A percentile compares a stretch with the other conserved stretches of the same genome.
Evolutionary conservation across 1,140 invertebrate species (phyloP).

Genomic region (Orussus abietinus): DNA sequence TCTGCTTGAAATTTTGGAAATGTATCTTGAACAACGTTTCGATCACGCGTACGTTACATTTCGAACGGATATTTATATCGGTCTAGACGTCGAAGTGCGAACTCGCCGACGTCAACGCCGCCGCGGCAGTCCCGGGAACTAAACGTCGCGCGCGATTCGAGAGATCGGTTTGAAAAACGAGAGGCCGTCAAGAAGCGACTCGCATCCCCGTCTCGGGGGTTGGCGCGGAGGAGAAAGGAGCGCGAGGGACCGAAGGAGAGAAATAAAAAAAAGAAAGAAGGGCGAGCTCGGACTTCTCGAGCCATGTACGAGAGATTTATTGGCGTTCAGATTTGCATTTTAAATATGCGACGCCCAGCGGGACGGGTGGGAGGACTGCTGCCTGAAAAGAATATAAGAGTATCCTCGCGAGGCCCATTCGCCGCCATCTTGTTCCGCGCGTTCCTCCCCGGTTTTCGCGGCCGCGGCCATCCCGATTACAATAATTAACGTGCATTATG

Average conservation of each 20-base stretch:
- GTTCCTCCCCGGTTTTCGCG: constrained; percentile 15
- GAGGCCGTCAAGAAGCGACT: too few relatives aligned
- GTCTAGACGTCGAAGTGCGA: too few relatives aligned
- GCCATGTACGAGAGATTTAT: constrained; percentile 40
- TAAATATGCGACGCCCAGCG: constrained; percentile 35
- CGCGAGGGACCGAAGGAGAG: constrained; percentile 7
- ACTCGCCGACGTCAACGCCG: too few relatives aligned
- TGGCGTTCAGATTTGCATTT: constrained; percentile 43
- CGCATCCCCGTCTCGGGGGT: too few relatives aligned
- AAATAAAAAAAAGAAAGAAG: constrained; percentile 13
- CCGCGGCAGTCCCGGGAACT: too few relatives aligned
- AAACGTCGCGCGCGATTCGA: too few relatives aligned
- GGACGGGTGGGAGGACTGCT: constrained; percentile 31
- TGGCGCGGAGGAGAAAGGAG: constrained; percentile 5
- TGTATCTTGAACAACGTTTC: too few relatives aligned
- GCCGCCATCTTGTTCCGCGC: constrained; percentile 25
- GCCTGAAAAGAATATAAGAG: constrained; percentile 30
- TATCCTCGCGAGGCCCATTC: constrained; percentile 8
- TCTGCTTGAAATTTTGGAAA: too few relatives aligned
- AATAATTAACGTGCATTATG: constrained; percentile 28
- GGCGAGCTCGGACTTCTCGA: constrained; percentile 19
- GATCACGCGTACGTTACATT: too few relatives aligned
- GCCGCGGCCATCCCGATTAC: constrained; percentile 16
- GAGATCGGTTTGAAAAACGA: too few relatives aligned
- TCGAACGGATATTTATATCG: too few relatives aligned